phyloP scores from a whole-genome alignment of 1,140 invertebrate genomes.

The Colletes latitarsis region DNA sequence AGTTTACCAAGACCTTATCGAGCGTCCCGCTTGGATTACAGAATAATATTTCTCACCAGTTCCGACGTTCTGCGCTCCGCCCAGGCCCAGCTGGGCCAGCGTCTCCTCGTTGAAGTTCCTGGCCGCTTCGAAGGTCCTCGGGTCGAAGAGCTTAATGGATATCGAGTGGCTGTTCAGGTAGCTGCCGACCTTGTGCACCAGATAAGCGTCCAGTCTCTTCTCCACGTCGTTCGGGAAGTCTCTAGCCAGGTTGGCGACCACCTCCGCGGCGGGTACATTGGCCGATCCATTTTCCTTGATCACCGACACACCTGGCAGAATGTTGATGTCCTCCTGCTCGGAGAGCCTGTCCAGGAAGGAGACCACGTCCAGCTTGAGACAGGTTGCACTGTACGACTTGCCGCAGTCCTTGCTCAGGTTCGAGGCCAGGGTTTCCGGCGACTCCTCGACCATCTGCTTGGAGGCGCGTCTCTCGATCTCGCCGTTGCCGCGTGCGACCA shows the following conservation, averaged over 20 bases:
- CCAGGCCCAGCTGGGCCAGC: slow-evolving; percentile 72
- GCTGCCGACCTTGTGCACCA: slow-evolving; percentile 86
- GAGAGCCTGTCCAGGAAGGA: slow-evolving; percentile 88
- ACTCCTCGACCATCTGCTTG: slow-evolving; percentile 72
- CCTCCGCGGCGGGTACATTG: slow-evolving; percentile 83
- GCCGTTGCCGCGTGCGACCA: slow-evolving; percentile 46
- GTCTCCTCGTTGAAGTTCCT: slow-evolving; percentile 77
- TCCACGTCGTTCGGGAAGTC: slow-evolving; percentile 89
- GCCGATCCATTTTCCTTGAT: slow-evolving; percentile 84
- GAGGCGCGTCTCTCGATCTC: slow-evolving; percentile 74
- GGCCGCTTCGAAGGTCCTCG: slow-evolving; percentile 83
- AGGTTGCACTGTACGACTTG: slow-evolving; percentile 87
- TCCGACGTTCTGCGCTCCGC: slow-evolving; percentile 58
- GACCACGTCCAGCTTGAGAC: slow-evolving; percentile 90
- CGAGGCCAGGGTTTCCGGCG: slow-evolving; percentile 61
- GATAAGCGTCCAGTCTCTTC: slow-evolving; percentile 88
- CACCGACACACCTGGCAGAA: slow-evolving; percentile 87
- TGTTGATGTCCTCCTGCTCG: slow-evolving; percentile 83
- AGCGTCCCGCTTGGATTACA: too few relatives aligned
- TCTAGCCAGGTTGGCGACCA: slow-evolving; percentile 87
- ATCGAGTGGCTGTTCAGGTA: slow-evolving; percentile 88
- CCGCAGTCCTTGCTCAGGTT: slow-evolving; percentile 84
- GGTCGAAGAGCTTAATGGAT: slow-evolving; percentile 87
- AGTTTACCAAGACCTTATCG: neutral
- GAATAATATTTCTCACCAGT: slow-evolving; percentile 63